phyloP scores from a whole-genome alignment of 2,888 invertebrate genomes.

The Theretra japonica region DNA sequence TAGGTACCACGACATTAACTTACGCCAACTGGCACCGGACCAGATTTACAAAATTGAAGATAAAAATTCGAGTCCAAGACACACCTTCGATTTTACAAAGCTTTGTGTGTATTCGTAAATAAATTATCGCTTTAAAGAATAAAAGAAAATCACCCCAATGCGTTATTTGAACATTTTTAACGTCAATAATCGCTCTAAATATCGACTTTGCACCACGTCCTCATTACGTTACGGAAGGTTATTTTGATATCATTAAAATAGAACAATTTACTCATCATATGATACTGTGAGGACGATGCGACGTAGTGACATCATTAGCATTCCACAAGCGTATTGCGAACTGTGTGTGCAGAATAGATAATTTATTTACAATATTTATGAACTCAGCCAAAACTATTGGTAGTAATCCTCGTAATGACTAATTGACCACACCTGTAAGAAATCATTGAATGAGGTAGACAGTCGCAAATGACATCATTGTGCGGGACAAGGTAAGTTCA shows the following conservation, averaged over 20 bases:
- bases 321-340: constrained; percentile 43
- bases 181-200: not conserved
- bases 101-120: too few relatives aligned
- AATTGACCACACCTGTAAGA: constrained; percentile 29
- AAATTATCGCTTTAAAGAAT: too few relatives aligned
- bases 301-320: constrained; percentile 40
- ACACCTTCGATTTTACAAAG: too few relatives aligned
- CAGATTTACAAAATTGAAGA: too few relatives aligned
- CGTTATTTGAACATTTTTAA: not conserved
- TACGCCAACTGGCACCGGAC: too few relatives aligned
- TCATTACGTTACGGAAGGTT: not conserved
- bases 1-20: too few relatives aligned
- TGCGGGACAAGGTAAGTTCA: not conserved
- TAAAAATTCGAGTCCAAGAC: too few relatives aligned
- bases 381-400: constrained; percentile 37
- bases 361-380: constrained; percentile 41
- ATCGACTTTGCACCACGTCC: not conserved
- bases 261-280: constrained; percentile 32
- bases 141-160: too few relatives aligned
- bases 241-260: not conserved
- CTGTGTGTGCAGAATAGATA: constrained; percentile 40
- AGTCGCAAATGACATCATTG: constrained; percentile 23
- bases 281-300: constrained; percentile 39
- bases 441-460: constrained; percentile 15
- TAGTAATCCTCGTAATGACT: constrained; percentile 30